Base-by-base conservation (phyloP, 2,113 vertebrate species). In the Camelus dromedarius region DNA sequence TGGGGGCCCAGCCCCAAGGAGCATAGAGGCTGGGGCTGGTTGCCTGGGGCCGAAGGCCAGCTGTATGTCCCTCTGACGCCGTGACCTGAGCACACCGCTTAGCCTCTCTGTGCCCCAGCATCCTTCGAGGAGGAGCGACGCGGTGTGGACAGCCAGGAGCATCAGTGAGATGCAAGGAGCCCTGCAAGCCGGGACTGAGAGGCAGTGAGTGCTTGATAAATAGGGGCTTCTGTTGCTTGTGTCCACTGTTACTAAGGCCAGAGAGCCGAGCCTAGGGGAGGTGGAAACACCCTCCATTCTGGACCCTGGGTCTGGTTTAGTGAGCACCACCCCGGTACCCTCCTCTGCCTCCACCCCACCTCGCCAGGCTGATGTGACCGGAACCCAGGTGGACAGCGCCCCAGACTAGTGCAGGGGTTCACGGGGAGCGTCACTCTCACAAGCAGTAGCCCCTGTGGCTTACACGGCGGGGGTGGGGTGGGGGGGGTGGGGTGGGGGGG, bases 371-470 rank as follows among this genome's bases (percentile, higher is more conserved):
- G 84, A 91, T 81, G 38, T 97, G 97, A 98, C 97, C 98, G 96
- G 97, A 79, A 73, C 75, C 56, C 98, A 98, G 98, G 97, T 95
- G 94, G 97, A 96, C 96, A 92, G 70, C 0, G n/a, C 91, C 54
- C 84, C 22, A 50, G 96, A 96, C 73, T 56, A 70, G 96, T 60
- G 97, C 93, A 93, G 84, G 83, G 92, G 97, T 79, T 52, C 64
- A 80, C 2, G 1, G 77, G 87, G 92, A 98, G 83, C 32, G 1
- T 15, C 83, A 93, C 91, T 98, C 97, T 98, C 82, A 91, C 96
- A 67, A 66, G 6, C 89, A 89, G 95, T 50, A 56, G 0, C 97
- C 64, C 87, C 95, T 92, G 95, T 97, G 98, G 98, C 98, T 97
- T 98, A 97, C 92, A 87, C 1, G 92, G 97, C 35, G 35, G 35